Base-by-base conservation (phyloP, 92 coral and sea anemone species). In the Blastomussa wellsi region DNA sequence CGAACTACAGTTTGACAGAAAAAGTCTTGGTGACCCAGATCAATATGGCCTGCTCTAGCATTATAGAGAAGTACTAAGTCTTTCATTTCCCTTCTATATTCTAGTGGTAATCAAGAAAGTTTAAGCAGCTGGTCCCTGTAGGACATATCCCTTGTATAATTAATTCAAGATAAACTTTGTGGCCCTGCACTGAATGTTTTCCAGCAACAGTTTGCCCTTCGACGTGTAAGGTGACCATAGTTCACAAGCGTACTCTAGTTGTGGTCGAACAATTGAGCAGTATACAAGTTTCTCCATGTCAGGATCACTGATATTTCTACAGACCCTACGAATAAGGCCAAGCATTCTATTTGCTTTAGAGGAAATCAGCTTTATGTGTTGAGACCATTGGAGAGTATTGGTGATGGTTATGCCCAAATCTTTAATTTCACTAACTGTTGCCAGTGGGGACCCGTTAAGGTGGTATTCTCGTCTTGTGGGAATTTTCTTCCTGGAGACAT, bases 401-500 rank as follows among this genome's bases (percentile, higher is more conserved):
- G 90, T 87, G 36, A 91, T 64, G 78, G 84, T 87, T 72, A 88
- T 80, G 71, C 91, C 89, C 65, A 91, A 82, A 36, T 91, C 86
- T 41, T 35, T 87, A 41, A 73, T 73, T 64, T 83, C 72, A 51
- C 82, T 62, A 22, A 74, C 92, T 52, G 72, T 49, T 36, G 60
- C 60, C 32, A 89, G 89, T 67, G 59, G 89, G 72, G 76, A 29
- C 80, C 88, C 52, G 39, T 68, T 81, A 20, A 84, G 82, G 51
- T 85, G 60, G 86, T 84, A 89, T 78, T 66, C 76, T 73, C 80
- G 24, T 7, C 31, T 80, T 72, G 86, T 26, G 12, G 86, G 88
- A 49, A 36, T 52, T 53, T 78, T 83, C 75, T 89, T 84, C 41
- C 79, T 79, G 49, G 89, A 79, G 86, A 89, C 84, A 59, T 76